Percentiles rank a stretch among this genome's conserved stretches.
Evolutionary conservation across 2,113 vertebrate genomes (phyloP).

Genomic region (Sorex fumeus): DNA sequence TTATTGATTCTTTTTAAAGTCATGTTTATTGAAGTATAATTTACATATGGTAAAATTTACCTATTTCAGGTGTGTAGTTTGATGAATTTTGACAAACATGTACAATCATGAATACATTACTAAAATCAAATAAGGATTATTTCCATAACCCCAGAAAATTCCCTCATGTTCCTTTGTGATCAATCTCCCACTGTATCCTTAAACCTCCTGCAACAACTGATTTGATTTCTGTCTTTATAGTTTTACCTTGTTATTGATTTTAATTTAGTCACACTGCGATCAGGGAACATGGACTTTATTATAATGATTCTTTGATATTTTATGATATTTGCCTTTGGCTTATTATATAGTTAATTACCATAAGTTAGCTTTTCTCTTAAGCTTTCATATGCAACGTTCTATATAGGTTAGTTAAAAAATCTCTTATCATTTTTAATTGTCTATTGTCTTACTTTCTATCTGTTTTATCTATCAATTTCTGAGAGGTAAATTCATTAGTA

Average conservation of each 20-base stretch:
- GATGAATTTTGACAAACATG: constrained; percentile 64
- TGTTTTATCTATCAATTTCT: constrained; percentile 8
- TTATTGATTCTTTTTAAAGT: constrained; percentile 54
- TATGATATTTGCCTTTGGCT: constrained; percentile 65
- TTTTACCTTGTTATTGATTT: constrained; percentile 69
- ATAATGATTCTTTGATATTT: constrained; percentile 64
- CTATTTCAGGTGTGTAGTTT: constrained; percentile 35
- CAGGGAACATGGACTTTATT: constrained; percentile 61
- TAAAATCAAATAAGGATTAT: constrained; percentile 61
- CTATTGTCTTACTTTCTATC: constrained; percentile 1
- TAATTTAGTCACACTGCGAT: constrained; percentile 67
- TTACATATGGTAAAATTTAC: constrained; percentile 64
- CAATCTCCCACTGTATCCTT: background rate
- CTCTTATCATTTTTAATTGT: background rate
- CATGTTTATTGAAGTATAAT: constrained; percentile 58
- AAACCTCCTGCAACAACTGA: constrained; percentile 1
- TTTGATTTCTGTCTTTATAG: constrained; percentile 64
- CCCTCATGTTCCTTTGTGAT: constrained; percentile 29
- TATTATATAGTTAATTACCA: constrained; percentile 51
- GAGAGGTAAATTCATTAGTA: constrained; percentile 10
- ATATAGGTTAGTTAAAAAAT: constrained; percentile 1
- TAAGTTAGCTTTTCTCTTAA: constrained; percentile 43
- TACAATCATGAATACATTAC: constrained; percentile 10
- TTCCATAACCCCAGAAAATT: constrained; percentile 44
- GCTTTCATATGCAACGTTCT: background rate